phyloP scores from a whole-genome alignment of 2,113 vertebrate genomes.

The Paralichthys olivaceus region DNA sequence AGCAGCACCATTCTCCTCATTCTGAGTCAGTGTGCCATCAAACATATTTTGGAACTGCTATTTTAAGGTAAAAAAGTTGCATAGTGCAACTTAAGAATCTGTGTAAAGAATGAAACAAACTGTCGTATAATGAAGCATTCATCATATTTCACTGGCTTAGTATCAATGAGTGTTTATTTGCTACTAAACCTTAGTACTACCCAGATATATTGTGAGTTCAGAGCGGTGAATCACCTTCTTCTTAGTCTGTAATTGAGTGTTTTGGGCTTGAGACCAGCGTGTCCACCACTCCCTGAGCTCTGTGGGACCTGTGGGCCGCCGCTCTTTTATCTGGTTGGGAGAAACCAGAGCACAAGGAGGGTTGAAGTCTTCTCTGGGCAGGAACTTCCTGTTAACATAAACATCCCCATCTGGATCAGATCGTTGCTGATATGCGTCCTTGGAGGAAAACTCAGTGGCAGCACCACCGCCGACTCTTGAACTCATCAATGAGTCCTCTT shows the following conservation, averaged over 20 bases:
- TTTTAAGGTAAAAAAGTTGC: too few relatives aligned
- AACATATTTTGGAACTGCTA: too few relatives aligned
- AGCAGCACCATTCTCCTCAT: too few relatives aligned
- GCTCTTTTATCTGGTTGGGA: conserved; percentile 67
- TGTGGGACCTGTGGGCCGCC: conserved; percentile 62
- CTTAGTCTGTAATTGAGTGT: conserved; percentile 30
- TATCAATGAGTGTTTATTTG: background rate
- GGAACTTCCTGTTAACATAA: conserved; percentile 63
- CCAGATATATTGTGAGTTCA: conserved; percentile 79
- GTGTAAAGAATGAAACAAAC: background rate
- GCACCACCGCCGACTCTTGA: background rate
- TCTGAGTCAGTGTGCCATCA: too few relatives aligned
- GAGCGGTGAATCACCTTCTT: conserved; percentile 73
- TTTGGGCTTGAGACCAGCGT: conserved; percentile 74
- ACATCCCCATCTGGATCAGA: conserved; percentile 17
- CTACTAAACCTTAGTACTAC: conserved; percentile 70
- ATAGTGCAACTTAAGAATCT: too few relatives aligned
- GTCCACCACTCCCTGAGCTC: conserved; percentile 82
- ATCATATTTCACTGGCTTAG: background rate
- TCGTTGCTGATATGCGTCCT: conserved; percentile 8
- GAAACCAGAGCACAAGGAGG: conserved; percentile 60
- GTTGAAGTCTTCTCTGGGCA: conserved; percentile 48
- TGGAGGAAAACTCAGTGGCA: background rate
- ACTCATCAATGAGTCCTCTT: background rate
- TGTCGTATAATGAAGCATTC: background rate